phyloP scores from a whole-genome alignment of 2,888 invertebrate genomes.

The Apomyelois bistriatella region DNA sequence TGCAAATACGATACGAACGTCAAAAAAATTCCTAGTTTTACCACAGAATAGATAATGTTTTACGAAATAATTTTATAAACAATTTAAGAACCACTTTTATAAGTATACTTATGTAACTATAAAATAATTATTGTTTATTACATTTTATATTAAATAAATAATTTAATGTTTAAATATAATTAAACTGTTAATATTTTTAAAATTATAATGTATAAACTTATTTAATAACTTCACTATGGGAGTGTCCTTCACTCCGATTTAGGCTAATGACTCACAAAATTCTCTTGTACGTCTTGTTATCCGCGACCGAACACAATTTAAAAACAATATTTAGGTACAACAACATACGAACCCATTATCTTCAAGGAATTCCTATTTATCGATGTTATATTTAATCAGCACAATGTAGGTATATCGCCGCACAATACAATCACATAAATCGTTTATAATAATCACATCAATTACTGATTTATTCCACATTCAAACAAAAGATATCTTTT shows the following conservation, averaged over 20 bases:
- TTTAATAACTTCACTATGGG: neutral
- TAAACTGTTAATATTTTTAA: neutral
- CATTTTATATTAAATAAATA: too few relatives aligned
- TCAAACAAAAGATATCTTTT: conserved; percentile 27
- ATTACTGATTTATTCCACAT: conserved; percentile 18
- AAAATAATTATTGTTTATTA: too few relatives aligned
- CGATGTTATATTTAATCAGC: neutral
- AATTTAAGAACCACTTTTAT: too few relatives aligned
- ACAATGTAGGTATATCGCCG: neutral
- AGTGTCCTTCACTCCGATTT: conserved; percentile 7
- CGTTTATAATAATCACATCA: conserved; percentile 22
- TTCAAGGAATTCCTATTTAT: neutral
- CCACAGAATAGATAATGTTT: too few relatives aligned
- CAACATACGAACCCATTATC: conserved; percentile 11
- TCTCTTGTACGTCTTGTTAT: neutral
- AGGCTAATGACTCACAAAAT: conserved; percentile 8
- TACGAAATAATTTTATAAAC: too few relatives aligned
- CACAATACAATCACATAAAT: conserved; percentile 12
- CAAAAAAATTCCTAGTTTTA: too few relatives aligned
- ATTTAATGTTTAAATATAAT: neutral
- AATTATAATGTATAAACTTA: neutral
- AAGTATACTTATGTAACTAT: too few relatives aligned
- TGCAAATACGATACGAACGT: too few relatives aligned
- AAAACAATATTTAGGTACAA: neutral
- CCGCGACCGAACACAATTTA: neutral